phyloP scores from a whole-genome alignment of 2,888 invertebrate species.

The Sylvicola fuscatus region DNA sequence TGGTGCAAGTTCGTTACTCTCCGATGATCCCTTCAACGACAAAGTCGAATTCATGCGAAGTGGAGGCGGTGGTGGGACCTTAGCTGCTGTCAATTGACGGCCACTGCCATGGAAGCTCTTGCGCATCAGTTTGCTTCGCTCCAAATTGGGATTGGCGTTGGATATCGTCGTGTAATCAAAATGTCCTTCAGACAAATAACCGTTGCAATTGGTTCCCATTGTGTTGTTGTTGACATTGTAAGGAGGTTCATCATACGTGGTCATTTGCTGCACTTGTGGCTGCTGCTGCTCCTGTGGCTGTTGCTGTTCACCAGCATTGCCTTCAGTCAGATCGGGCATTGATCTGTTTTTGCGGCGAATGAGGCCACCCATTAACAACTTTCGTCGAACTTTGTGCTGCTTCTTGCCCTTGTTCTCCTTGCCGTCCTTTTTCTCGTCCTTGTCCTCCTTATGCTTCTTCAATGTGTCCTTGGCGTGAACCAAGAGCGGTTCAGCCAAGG shows the following conservation, averaged over 20 bases:
- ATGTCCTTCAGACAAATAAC: constrained; percentile 74
- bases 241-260: constrained; percentile 52
- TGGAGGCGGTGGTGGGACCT: constrained; percentile 71
- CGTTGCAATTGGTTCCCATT: constrained; percentile 31
- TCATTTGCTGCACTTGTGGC: constrained; percentile 21
- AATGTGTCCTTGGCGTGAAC: constrained; percentile 29
- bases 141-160: constrained; percentile 59
- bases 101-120: constrained; percentile 78
- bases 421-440: constrained; percentile 33
- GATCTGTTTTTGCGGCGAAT: constrained; percentile 75
- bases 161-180: constrained; percentile 44
- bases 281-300: constrained; percentile 14
- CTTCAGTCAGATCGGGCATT: constrained; percentile 79
- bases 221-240: constrained; percentile 37
- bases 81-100: constrained; percentile 60
- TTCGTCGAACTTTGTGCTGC: constrained; percentile 75
- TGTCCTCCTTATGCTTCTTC: constrained; percentile 36
- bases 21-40: constrained; percentile 18
- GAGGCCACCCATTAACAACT: constrained; percentile 72
- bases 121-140: constrained; percentile 70
- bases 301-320: constrained; percentile 30
- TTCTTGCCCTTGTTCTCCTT: constrained; percentile 63
- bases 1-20: constrained; percentile 13
- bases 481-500: constrained; percentile 37
- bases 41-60: constrained; percentile 72